These are phyloP conservation scores for Ectropis grisescens DNA, from an alignment of 1,140 invertebrate species.

Conservation along the genomic window DNA sequence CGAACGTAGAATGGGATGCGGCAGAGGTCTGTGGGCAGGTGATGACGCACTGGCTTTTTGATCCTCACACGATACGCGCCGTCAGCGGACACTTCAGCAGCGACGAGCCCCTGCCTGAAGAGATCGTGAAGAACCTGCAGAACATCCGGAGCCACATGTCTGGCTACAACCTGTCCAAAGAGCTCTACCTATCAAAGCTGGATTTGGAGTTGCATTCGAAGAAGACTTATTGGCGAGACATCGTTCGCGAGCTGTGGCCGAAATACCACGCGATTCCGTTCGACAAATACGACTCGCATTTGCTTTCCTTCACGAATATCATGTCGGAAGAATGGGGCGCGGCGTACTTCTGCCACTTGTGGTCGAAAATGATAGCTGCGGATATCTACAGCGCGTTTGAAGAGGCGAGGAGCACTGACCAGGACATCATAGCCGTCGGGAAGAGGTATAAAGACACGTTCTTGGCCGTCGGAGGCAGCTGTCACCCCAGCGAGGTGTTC, in stretches of 20 bases:
- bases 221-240: constrained; percentile 84
- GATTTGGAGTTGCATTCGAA: constrained; percentile 87
- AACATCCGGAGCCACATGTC: constrained; percentile 80
- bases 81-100: constrained; percentile 83
- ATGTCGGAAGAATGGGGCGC: constrained; percentile 80
- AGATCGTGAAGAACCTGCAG: constrained; percentile 75
- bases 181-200: constrained; percentile 86
- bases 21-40: constrained; percentile 84
- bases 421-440: constrained; percentile 71
- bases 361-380: constrained; percentile 90
- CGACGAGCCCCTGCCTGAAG: constrained; percentile 77
- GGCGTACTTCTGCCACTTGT: constrained; percentile 82
- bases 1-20: constrained; percentile 93
- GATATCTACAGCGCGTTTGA: constrained; percentile 90
- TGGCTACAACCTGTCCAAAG: constrained; percentile 82
- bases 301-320: constrained; percentile 83
- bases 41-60: constrained; percentile 85
- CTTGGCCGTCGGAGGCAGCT: constrained; percentile 84
- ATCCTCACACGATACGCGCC: constrained; percentile 76
- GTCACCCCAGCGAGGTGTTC: constrained; percentile 87
- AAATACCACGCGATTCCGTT: constrained; percentile 81
- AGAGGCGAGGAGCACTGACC: constrained; percentile 73
- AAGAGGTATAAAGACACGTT: constrained; percentile 88
- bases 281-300: constrained; percentile 83
- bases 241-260: constrained; percentile 84